Evolutionary conservation across 2,113 vertebrate species (phyloP).

Genomic region (Lynx canadensis): DNA sequence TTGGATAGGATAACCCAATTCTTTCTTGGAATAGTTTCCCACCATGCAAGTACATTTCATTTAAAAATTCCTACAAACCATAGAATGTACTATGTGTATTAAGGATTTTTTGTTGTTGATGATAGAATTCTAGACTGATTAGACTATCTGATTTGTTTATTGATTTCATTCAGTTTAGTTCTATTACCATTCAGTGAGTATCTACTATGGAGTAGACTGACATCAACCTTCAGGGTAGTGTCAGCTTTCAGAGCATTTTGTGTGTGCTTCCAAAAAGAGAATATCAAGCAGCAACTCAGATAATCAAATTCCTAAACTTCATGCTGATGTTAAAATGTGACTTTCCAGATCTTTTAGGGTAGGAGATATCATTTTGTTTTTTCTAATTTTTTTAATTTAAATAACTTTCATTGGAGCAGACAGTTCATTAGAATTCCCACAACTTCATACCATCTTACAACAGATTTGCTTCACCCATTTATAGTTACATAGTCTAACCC

Average conservation of each 20-base stretch:
- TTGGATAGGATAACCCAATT: neutral
- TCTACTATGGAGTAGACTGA: neutral
- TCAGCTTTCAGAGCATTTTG: neutral
- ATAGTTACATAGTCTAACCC: conserved; percentile 18
- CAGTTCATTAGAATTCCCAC: neutral
- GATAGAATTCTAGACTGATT: neutral
- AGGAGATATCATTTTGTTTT: neutral
- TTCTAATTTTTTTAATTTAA: conserved; percentile 43
- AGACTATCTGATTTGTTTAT: conserved; percentile 12
- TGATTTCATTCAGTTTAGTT: neutral
- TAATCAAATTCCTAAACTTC: neutral
- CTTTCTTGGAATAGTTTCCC: neutral
- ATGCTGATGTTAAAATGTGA: conserved; percentile 27
- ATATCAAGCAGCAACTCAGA: neutral
- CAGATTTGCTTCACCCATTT: neutral
- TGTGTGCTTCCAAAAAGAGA: neutral
- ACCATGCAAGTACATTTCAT: neutral
- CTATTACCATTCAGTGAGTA: conserved; percentile 8
- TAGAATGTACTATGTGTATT: neutral
- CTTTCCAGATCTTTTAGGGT: neutral
- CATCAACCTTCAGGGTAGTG: neutral
- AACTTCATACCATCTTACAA: neutral
- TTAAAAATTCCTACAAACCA: conserved; percentile 25
- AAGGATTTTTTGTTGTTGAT: neutral
- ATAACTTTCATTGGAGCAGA: neutral